Percentiles rank a stretch among this genome's conserved stretches.
Evolutionary conservation across 1,140 invertebrate genomes (phyloP).

Genomic region (Batillaria attramentaria): DNA sequence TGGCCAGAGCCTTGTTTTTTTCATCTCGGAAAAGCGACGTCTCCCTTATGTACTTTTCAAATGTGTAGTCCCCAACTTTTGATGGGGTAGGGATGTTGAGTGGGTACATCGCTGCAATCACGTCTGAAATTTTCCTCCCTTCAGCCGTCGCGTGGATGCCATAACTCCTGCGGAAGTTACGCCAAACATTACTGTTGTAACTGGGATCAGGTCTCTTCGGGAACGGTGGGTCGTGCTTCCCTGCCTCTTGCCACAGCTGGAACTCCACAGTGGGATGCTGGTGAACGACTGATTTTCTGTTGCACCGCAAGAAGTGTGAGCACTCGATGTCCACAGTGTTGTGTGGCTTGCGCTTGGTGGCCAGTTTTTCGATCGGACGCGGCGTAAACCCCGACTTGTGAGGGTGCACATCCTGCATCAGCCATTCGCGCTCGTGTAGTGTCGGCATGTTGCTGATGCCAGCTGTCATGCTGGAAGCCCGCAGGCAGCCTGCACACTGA

Average conservation of each 20-base stretch:
- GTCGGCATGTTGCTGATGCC: slow-evolving; percentile 46
- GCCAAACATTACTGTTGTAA: slow-evolving; percentile 71
- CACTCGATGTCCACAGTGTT: slow-evolving; percentile 68
- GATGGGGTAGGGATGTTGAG: slow-evolving; percentile 69
- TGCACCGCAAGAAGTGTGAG: slow-evolving; percentile 62
- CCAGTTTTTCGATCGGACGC: slow-evolving; percentile 61
- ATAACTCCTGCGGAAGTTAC: slow-evolving; percentile 67
- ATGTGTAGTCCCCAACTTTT: slow-evolving; percentile 64
- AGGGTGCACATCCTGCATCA: slow-evolving; percentile 48
- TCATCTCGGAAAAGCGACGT: slow-evolving; percentile 63
- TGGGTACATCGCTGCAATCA: slow-evolving; percentile 68
- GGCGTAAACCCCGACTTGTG: slow-evolving; percentile 66
- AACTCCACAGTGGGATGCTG: slow-evolving; percentile 60
- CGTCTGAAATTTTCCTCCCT: slow-evolving; percentile 63
- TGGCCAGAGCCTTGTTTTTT: slow-evolving; percentile 61
- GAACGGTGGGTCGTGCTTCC: slow-evolving; percentile 64
- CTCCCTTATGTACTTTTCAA: slow-evolving; percentile 67
- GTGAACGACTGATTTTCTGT: slow-evolving; percentile 53
- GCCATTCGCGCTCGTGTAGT: slow-evolving; percentile 61
- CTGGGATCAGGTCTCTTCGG: slow-evolving; percentile 60
- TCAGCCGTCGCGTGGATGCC: slow-evolving; percentile 62
- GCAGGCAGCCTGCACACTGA: neutral
- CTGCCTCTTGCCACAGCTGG: slow-evolving; percentile 69
- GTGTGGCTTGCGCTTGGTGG: slow-evolving; percentile 50
- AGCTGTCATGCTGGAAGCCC: slow-evolving; percentile 4